Conservation (phyloP, 2,113 vertebrate genomes). For the Scatophagus argus region DNA sequence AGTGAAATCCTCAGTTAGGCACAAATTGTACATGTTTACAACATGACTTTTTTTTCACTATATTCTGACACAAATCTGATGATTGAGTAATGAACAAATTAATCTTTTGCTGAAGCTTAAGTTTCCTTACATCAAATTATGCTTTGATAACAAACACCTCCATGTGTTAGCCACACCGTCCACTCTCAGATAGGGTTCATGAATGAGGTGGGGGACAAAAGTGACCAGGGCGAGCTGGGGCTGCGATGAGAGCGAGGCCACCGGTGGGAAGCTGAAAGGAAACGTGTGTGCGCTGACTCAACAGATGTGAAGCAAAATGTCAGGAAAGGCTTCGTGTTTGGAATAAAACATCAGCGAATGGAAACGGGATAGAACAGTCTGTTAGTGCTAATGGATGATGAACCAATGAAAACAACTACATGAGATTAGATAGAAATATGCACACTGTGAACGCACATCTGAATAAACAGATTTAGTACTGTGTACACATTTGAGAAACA, state of each 20-base stretch:
- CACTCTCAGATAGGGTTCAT: background rate
- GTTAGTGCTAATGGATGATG: slow-evolving; percentile 26
- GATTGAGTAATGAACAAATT: background rate
- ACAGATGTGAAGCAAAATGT: slow-evolving; percentile 48
- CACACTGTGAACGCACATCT: slow-evolving; percentile 23
- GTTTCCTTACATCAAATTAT: too few species aligned
- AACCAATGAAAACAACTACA: slow-evolving; percentile 33
- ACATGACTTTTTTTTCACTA: too few species aligned
- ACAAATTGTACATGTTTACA: too few species aligned
- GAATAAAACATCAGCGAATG: slow-evolving; percentile 50
- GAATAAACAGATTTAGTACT: slow-evolving; percentile 14
- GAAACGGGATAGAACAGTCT: slow-evolving; percentile 47
- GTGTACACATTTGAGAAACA: background rate
- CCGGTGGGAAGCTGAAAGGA: slow-evolving; percentile 67
- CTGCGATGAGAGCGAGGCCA: slow-evolving; percentile 39
- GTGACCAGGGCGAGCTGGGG: background rate
- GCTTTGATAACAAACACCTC: background rate
- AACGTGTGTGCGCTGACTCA: slow-evolving; percentile 61
- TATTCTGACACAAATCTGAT: too few species aligned
- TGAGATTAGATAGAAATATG: slow-evolving; percentile 12
- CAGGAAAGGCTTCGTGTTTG: slow-evolving; percentile 64
- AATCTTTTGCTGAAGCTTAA: background rate
- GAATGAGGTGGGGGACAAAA: background rate
- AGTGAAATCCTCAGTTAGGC: too few species aligned
- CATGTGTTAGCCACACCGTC: background rate